Evolutionary conservation across 2,888 invertebrate species (phyloP), one percentile per base, ranked within the genome.

Genomic region (Drosophila mercatorum): DNA sequence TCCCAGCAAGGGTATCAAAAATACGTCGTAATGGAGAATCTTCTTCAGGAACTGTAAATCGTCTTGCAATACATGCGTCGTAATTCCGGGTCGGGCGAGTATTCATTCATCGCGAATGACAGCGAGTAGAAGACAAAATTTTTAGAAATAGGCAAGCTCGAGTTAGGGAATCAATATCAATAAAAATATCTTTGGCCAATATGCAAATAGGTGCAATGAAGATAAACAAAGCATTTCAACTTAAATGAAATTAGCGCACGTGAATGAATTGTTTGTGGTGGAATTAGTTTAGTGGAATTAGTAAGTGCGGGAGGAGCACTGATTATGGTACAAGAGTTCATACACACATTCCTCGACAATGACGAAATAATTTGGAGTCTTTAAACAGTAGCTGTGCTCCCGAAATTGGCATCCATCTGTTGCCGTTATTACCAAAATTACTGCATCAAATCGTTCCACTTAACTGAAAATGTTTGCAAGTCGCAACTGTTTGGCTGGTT

Each of bases 351-450:
- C 86, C 73, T 67, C 26, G 62, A 43, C 77, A 68, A 77, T 88
- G 83, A 88, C 81, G 81, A 73, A 85, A 88, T 64, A 75, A 75
- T 72, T 81, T 75, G 55, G 59, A 78, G 81, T 85, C 68, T 72
- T 85, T 85, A 88, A 86, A 85, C 85, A 80, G 85, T 88, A 85
- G 85, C 80, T 68, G 67, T 56, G 66, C 57, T 60, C 69, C 57
- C 58, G 68, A 81, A 86, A 78, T 86, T 81, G 81, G 72, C 67
- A 72, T 61, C 67, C 78, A 75, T 78, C 72, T 68, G 68, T 74
- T 73, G 81, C 78, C 72, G 74, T 83, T 86, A 86, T 88, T 85
- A 83, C 81, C 72, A 67, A 85, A 85, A 85, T 85, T 85, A 83
- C 83, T 75, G 80, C 81, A 80, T 80, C 72, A 83, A 88, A 86